Evolutionary conservation across 2,797 vertebrate genomes (phyloP).

Genomic region (Tauraco hartlaubi): DNA sequence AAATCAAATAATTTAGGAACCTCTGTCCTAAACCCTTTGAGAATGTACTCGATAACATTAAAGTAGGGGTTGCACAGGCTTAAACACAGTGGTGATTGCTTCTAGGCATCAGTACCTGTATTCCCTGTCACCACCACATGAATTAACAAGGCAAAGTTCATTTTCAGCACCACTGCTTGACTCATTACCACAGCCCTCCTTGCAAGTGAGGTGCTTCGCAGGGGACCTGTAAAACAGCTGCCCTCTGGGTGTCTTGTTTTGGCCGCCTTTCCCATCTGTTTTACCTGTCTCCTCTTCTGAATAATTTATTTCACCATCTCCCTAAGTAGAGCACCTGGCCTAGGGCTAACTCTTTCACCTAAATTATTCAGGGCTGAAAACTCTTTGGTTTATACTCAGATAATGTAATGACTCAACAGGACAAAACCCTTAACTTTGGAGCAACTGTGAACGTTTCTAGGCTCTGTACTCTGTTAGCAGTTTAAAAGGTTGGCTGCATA

Average conservation of each 20-base stretch:
- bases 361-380: conserved; percentile 88
- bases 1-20: background rate
- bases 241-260: conserved; percentile 80
- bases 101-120: background rate
- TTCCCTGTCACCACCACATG: background rate
- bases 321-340: conserved; percentile 87
- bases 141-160: background rate
- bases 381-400: conserved; percentile 79
- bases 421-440: conserved; percentile 71
- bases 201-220: conserved; percentile 21
- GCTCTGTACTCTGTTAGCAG: conserved; percentile 29
- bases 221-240: conserved; percentile 77
- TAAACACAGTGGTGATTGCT: background rate
- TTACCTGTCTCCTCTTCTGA: conserved; percentile 85
- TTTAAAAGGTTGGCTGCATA: conserved; percentile 57
- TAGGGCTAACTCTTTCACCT: conserved; percentile 81
- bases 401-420: conserved; percentile 78
- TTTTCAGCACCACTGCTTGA: conserved; percentile 26
- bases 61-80: background rate
- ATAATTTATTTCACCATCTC: conserved; percentile 91
- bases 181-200: background rate
- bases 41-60: background rate
- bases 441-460: conserved; percentile 41
- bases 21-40: background rate
- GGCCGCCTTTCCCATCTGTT: conserved; percentile 86